phyloP scores from a whole-genome alignment of 2,888 invertebrate genomes.

The Phalera bucephala region DNA sequence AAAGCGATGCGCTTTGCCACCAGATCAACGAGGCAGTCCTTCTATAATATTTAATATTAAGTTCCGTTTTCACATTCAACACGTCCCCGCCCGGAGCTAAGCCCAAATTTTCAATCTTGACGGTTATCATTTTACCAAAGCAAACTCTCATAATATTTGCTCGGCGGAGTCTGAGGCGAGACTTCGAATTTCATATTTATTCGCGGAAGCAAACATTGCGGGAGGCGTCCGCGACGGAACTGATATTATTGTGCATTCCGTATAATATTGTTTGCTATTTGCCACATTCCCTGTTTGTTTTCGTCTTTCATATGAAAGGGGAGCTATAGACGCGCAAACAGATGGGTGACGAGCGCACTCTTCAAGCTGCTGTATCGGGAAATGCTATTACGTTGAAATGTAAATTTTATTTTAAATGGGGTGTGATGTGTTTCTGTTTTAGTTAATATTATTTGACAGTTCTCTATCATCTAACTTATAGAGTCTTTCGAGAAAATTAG shows the following conservation, averaged over 20 bases:
- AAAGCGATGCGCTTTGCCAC: too few species aligned
- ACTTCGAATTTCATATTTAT: constrained; percentile 83
- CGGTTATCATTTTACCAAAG: constrained; percentile 83
- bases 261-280: constrained; percentile 84
- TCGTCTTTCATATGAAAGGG: constrained; percentile 82
- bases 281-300: constrained; percentile 82
- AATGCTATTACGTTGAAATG: constrained; percentile 67
- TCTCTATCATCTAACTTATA: too few species aligned
- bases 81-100: constrained; percentile 61
- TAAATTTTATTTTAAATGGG: constrained; percentile 55
- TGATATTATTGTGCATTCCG: constrained; percentile 84
- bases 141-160: constrained; percentile 79
- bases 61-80: constrained; percentile 45
- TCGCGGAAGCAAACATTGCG: constrained; percentile 73
- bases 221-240: constrained; percentile 72
- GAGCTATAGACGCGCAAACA: constrained; percentile 77
- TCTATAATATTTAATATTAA: too few species aligned
- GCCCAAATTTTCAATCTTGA: constrained; percentile 78
- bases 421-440: constrained; percentile 9
- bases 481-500: too few species aligned
- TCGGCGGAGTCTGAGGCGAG: constrained; percentile 66
- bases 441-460: constrained; percentile 1
- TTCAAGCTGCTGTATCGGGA: constrained; percentile 62
- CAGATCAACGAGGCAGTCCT: too few species aligned
- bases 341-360: constrained; percentile 71